These are phyloP conservation scores for Cheilosia variabilis DNA, from an alignment of 2,888 invertebrate species.

Conservation along the genomic window DNA sequence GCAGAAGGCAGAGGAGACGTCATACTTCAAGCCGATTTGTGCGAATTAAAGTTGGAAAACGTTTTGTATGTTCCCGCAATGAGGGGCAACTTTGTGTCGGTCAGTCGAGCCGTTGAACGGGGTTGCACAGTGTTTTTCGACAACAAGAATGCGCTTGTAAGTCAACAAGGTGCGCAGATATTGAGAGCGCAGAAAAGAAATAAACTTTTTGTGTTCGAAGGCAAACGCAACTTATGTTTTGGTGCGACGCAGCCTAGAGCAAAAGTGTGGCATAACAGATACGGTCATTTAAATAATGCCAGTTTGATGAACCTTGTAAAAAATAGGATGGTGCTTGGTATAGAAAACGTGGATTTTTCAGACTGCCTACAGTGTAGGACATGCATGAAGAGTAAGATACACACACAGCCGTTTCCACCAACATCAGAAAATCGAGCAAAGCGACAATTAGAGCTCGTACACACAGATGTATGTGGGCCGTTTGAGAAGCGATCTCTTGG, in stretches of 20 bases:
- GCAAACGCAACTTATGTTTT: conserved; percentile 32
- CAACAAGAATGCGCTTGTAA: conserved; percentile 13
- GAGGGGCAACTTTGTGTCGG: conserved; percentile 29
- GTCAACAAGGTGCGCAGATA: conserved; percentile 31
- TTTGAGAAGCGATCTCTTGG: conserved; percentile 54
- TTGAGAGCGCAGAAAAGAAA: conserved; percentile 48
- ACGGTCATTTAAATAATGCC: conserved; percentile 43
- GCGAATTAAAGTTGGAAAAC: conserved; percentile 30
- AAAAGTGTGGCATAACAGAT: conserved; percentile 37
- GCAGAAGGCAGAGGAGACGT: conserved; percentile 50
- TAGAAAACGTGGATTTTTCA: conserved; percentile 42
- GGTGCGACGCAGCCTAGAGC: too few relatives aligned
- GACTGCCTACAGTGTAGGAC: conserved; percentile 32
- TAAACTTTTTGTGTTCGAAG: conserved; percentile 35
- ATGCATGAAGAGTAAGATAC: conserved; percentile 53
- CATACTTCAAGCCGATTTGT: conserved; percentile 21
- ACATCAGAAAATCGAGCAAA: conserved; percentile 35
- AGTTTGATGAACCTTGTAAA: conserved; percentile 34
- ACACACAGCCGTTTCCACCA: conserved; percentile 53
- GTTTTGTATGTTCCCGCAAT: conserved; percentile 53
- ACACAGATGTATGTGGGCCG: conserved; percentile 51
- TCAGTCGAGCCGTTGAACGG: conserved; percentile 42
- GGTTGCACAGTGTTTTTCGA: conserved; percentile 43
- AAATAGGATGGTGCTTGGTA: conserved; percentile 32
- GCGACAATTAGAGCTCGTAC: conserved; percentile 38